Percentiles rank a stretch among this genome's conserved stretches.
Conservation (phyloP, 2,113 vertebrate genomes). For the Halichoeres trimaculatus region DNA sequence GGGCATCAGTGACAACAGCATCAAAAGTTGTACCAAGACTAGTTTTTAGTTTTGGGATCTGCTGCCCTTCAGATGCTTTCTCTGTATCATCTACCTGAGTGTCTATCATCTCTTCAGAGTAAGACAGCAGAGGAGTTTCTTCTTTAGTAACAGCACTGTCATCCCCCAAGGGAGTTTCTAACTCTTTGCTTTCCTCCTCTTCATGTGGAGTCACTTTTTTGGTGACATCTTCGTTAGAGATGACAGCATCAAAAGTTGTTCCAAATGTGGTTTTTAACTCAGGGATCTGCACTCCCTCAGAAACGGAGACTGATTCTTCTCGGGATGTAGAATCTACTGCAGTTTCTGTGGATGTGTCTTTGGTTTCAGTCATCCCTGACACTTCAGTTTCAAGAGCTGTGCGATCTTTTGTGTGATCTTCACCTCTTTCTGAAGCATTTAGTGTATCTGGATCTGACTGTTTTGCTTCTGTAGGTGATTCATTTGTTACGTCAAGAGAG, state of each 20-base stretch:
- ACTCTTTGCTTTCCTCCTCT: conserved; percentile 76
- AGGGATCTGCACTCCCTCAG: conserved; percentile 76
- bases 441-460: conserved; percentile 27
- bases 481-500: conserved; percentile 35
- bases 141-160: not conserved
- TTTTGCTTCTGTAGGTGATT: conserved; percentile 8
- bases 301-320: conserved; percentile 63
- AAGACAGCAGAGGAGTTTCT: not conserved
- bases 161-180: not conserved
- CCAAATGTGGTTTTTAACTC: conserved; percentile 87
- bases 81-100: not conserved
- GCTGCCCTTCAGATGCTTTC: not conserved
- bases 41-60: conserved; percentile 84
- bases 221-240: conserved; percentile 88
- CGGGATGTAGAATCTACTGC: conserved; percentile 63
- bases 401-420: conserved; percentile 54
- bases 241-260: conserved; percentile 87
- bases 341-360: conserved; percentile 73
- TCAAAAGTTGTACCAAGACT: conserved; percentile 89
- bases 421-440: conserved; percentile 23
- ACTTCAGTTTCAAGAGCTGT: conserved; percentile 72
- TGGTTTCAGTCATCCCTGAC: conserved; percentile 80
- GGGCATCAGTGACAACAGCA: conserved; percentile 86
- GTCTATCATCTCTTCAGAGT: not conserved
- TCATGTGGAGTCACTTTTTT: conserved; percentile 82